phyloP scores from a whole-genome alignment of 2,797 vertebrate species.

The Myotis pilosus region DNA sequence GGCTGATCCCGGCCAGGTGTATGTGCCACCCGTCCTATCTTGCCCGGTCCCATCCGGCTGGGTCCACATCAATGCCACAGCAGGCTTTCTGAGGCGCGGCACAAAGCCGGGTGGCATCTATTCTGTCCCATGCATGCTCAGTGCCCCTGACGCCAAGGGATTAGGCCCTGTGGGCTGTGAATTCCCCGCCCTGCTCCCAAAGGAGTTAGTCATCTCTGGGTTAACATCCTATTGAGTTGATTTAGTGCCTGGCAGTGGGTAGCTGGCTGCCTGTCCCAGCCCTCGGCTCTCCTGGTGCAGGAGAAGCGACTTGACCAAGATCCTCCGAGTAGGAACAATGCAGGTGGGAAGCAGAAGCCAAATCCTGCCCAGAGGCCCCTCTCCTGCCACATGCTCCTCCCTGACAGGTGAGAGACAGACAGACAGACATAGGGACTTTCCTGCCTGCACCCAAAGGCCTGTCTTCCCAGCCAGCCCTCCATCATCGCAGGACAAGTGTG shows the following conservation, averaged over 20 bases:
- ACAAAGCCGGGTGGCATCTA: not conserved
- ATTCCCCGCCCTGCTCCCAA: not conserved
- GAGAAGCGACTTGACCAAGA: not conserved
- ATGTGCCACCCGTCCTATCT: not conserved
- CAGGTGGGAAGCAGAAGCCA: not conserved
- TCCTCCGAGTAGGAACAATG: not conserved
- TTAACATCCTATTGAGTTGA: not conserved
- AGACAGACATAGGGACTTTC: not conserved
- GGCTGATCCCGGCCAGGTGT: not conserved
- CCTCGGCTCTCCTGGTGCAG: not conserved
- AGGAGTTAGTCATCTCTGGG: not conserved
- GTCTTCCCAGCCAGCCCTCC: not conserved
- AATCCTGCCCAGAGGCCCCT: not conserved
- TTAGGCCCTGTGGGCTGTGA: not conserved
- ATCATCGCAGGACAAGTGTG: conserved; percentile 35
- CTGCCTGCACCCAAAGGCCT: not conserved
- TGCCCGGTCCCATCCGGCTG: not conserved
- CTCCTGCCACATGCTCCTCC: not conserved
- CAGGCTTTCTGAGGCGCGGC: not conserved
- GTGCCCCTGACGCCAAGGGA: not conserved
- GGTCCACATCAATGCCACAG: conserved; percentile 1
- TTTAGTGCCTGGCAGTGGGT: not conserved
- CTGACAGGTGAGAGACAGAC: not conserved
- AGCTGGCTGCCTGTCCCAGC: not conserved
- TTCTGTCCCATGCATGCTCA: not conserved